Conservation (phyloP, 1,140 invertebrate genomes). For the Drosophila willistoni region DNA sequence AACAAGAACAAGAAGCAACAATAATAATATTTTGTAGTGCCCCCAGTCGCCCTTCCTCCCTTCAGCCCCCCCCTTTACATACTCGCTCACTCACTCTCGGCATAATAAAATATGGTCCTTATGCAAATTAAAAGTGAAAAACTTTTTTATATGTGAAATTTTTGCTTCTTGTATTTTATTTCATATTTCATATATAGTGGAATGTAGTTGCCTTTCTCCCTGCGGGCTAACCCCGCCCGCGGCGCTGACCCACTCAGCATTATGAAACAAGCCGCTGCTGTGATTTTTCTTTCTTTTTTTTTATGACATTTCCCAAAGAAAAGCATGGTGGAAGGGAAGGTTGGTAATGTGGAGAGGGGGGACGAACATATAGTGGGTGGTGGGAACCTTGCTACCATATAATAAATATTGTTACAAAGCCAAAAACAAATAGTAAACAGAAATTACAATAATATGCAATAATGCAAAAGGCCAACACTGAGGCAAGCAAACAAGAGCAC, state of each 20-base stretch:
- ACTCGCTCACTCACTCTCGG: not conserved
- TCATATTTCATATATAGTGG: slow-evolving; percentile 1
- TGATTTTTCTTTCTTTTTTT: slow-evolving; percentile 49
- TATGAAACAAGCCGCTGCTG: slow-evolving; percentile 57
- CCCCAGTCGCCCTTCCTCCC: not conserved
- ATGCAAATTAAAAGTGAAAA: slow-evolving; percentile 76
- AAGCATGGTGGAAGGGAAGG: slow-evolving; percentile 1
- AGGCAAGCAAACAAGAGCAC: slow-evolving; percentile 7
- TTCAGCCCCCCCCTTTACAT: not conserved
- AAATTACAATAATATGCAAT: slow-evolving; percentile 80
- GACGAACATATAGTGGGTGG: no score
- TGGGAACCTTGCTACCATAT: slow-evolving; percentile 6
- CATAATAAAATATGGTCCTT: slow-evolving; percentile 39
- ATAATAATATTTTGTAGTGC: slow-evolving; percentile 17
- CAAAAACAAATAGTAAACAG: slow-evolving; percentile 79
- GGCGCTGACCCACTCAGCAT: slow-evolving; percentile 57
- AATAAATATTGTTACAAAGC: slow-evolving; percentile 78
- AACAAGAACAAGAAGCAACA: slow-evolving; percentile 26
- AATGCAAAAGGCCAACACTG: slow-evolving; percentile 76
- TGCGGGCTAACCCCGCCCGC: not conserved
- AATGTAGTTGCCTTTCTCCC: not conserved
- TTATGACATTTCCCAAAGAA: slow-evolving; percentile 54
- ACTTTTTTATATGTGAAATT: slow-evolving; percentile 68
- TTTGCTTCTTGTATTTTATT: slow-evolving; percentile 36
- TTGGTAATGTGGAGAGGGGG: not conserved